These are phyloP conservation scores for Megalopta genalis DNA, from an alignment of 1,140 invertebrate species.

Conservation along the genomic window DNA sequence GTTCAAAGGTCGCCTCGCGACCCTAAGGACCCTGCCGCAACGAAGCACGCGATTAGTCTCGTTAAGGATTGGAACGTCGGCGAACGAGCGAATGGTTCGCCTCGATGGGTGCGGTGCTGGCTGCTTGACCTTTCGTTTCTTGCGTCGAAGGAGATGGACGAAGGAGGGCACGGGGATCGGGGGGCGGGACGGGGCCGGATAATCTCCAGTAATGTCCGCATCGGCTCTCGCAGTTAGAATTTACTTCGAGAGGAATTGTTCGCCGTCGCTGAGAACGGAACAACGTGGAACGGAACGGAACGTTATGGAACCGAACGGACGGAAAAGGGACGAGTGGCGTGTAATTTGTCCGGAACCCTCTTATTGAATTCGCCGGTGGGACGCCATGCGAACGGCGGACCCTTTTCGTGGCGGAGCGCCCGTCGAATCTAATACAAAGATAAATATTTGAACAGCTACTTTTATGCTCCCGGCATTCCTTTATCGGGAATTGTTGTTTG, in stretches of 20 bases:
- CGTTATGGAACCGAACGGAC: too few species aligned
- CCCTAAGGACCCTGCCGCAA: slow-evolving; percentile 26
- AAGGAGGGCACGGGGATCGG: neutral
- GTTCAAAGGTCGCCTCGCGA: slow-evolving; percentile 31
- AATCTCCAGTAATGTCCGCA: slow-evolving; percentile 49
- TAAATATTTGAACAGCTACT: slow-evolving; percentile 4
- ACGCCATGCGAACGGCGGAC: neutral
- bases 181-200: slow-evolving; percentile 27
- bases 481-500: slow-evolving; percentile 2
- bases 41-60: slow-evolving; percentile 52
- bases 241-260: slow-evolving; percentile 35
- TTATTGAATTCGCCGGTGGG: slow-evolving; percentile 42
- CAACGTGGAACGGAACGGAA: too few species aligned
- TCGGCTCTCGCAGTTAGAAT: slow-evolving; percentile 44
- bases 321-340: neutral
- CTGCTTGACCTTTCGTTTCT: slow-evolving; percentile 20
- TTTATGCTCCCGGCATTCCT: neutral
- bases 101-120: slow-evolving; percentile 2
- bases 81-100: slow-evolving; percentile 37
- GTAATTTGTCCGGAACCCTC: slow-evolving; percentile 50
- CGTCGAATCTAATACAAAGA: slow-evolving; percentile 1
- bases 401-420: neutral
- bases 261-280: neutral
- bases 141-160: too few species aligned
- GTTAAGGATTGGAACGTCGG: slow-evolving; percentile 59